Evolutionary conservation across 2,888 invertebrate species (phyloP), one percentile per base, ranked within the genome.

Genomic region (Pecten maximus): DNA sequence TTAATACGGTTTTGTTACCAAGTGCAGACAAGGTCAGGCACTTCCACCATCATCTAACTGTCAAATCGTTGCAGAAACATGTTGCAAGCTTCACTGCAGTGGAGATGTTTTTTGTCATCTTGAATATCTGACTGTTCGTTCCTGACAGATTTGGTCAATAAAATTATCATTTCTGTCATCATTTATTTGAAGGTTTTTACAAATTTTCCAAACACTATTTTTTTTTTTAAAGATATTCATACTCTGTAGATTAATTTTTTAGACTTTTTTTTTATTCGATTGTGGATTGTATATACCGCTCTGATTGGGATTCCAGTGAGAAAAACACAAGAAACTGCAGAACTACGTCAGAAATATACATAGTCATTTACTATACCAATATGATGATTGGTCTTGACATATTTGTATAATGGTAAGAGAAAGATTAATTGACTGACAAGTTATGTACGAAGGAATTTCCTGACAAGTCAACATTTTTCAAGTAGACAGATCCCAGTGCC

Each of bases 401-500:
- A n/a, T n/a, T n/a, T n/a, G 19, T 35, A 10, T 60, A 74, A 15
- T 74, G 74, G 74, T 74, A 35, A 35, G 74, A 74, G 74, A 74
- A 35, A 74, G 74, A 74, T 74, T 74, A 74, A 74, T 74, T 8
- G 74, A 10, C 8, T 35, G 74, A 74, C 74, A 74, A 74, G 74
- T 74, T 74, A n/a, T n/a, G 74, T 28, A 10, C 35, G 8, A 35
- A 74, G 74, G 74, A 74, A 74, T 74, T 74, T 35, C 35, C 74
- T 35, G 60, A 60, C 60, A 60, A 35, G 74, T 35, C 74, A 74
- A 74, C 74, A 74, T 28, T 74, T 44, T 44, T 35, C 74, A 4
- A 74, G 74, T 74, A 74, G 74, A 74, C 74, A 74, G 74, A 74
- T 74, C 35, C 23, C 2, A 60, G 74, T 74, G 74, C 74, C 74